A percentile compares a stretch with the other conserved stretches of the same genome.
These are phyloP conservation scores for Borostomias antarcticus DNA, from an alignment of 2,797 vertebrate genomes.

Conservation along the genomic window DNA sequence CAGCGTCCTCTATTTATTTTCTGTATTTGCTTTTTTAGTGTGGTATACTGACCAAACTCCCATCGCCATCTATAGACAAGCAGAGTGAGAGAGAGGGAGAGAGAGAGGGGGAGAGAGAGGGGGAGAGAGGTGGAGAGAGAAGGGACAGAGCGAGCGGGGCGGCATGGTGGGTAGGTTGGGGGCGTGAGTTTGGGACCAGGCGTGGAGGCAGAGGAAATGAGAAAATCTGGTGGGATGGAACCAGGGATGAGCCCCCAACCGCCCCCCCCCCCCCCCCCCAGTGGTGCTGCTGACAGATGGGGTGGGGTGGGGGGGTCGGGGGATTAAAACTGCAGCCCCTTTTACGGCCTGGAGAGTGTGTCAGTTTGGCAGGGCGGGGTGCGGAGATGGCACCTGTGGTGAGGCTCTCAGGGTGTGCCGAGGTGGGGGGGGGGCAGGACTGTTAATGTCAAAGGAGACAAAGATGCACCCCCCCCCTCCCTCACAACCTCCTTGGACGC, in stretches of 20 bases:
- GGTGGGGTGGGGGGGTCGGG: slow-evolving; percentile 62
- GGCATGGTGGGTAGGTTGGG: slow-evolving; percentile 73
- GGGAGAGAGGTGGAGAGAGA: slow-evolving; percentile 25
- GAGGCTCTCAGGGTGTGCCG: slow-evolving; percentile 53
- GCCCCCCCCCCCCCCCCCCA: slow-evolving; percentile 64
- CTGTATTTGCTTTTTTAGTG: not conserved
- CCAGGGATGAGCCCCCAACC: slow-evolving; percentile 69
- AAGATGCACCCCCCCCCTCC: slow-evolving; percentile 54
- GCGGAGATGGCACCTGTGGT: slow-evolving; percentile 65
- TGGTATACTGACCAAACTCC: slow-evolving; percentile 11
- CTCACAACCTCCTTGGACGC: slow-evolving; percentile 4
- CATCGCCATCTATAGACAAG: not conserved
- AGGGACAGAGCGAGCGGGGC: slow-evolving; percentile 36
- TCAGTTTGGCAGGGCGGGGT: slow-evolving; percentile 60
- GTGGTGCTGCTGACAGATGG: slow-evolving; percentile 80
- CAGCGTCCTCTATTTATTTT: slow-evolving; percentile 24
- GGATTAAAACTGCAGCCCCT: slow-evolving; percentile 74
- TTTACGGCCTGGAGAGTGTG: slow-evolving; percentile 65
- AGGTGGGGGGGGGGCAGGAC: slow-evolving; percentile 44
- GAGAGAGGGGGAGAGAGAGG: slow-evolving; percentile 26
- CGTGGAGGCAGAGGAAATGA: slow-evolving; percentile 79
- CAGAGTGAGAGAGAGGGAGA: not conserved
- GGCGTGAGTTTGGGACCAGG: slow-evolving; percentile 79
- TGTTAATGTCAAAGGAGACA: slow-evolving; percentile 70
- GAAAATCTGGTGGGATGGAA: slow-evolving; percentile 79